A percentile compares a stretch with the other conserved stretches of the same genome.
Evolutionary conservation across 2,113 vertebrate species (phyloP).

Genomic region (Bubo scandiacus): DNA sequence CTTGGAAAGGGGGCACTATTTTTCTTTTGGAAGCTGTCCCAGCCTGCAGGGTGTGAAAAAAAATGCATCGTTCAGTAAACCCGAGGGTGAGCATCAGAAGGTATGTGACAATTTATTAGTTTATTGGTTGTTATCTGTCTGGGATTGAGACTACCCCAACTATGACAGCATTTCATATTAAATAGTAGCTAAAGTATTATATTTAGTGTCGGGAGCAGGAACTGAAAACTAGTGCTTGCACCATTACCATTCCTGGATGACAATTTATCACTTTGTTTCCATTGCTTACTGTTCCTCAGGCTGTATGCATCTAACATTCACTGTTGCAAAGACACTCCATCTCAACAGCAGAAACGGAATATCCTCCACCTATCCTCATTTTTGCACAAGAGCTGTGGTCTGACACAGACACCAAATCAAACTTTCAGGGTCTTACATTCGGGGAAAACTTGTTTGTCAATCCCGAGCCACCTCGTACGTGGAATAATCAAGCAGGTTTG

Average conservation of each 20-base stretch:
- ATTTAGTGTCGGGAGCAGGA: neutral
- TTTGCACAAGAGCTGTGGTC: neutral
- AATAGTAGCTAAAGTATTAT: neutral
- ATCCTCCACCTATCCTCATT: neutral
- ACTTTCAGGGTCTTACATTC: neutral
- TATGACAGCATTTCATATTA: neutral
- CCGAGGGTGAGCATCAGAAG: neutral
- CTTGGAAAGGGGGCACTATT: neutral
- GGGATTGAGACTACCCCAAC: neutral
- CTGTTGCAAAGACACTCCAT: neutral
- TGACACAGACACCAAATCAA: neutral
- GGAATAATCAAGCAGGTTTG: neutral
- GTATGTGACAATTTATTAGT: neutral
- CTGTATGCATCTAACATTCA: neutral
- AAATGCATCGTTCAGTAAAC: neutral
- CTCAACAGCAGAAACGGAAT: neutral
- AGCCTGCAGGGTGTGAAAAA: neutral
- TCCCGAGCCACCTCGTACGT: accelerated
- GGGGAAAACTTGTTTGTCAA: neutral
- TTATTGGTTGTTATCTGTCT: neutral
- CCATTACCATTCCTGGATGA: neutral
- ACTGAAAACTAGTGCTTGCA: neutral
- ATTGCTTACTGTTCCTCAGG: neutral
- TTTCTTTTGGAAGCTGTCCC: neutral
- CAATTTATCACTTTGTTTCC: neutral